Base-by-base conservation (phyloP, 2,113 vertebrate genomes). In the Pardalotus punctatus region DNA sequence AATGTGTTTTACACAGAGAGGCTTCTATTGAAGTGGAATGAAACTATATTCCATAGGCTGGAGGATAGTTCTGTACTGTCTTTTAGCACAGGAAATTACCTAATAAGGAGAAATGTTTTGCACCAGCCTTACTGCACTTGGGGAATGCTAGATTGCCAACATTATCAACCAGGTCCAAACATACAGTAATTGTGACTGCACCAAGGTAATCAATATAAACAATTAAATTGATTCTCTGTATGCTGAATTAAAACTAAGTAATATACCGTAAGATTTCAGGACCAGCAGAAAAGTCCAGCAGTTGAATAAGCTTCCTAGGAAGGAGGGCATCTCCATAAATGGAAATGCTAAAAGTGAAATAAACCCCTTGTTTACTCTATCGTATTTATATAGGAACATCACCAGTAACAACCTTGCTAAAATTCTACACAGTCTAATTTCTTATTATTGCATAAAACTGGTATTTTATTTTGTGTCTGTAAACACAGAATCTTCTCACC, bases 11-110 rank as follows among this genome's bases (percentile, higher is more conserved):
- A 80, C 14, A 62, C 47, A 90, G 43, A 80, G 22, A 66, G 12
- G 9, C 67, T 78, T 90, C 35, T 88, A n/a, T 58, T 80, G 43
- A 73, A 81, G 47, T 31, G n/a, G 27, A 77, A 66, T 86, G 22
- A 54, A 71, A 64, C 40, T 36, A 1, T 87, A 62, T 91, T 93
- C 93, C 77, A n/a, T 64, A 67, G 1, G 3, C 47, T 78, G 53
- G 42, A 70, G 67, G 79, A 65, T 62, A 93, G 77, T 88, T 90
- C 79, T 76, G 35, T 2, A 3, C 27, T 51, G 57, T 35, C 61
- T 85, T 70, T 86, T 73, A 86, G 72, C 36, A 90, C 76, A 96
- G 90, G 88, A 95, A 90, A 88, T 96, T 90, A 66, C 93, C 90
- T 95, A 96, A 93, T 93, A 93, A 92, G 90, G 94, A 43, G 22